phyloP scores from a whole-genome alignment of 2,113 vertebrate species.

The Syrrhaptes paradoxus region DNA sequence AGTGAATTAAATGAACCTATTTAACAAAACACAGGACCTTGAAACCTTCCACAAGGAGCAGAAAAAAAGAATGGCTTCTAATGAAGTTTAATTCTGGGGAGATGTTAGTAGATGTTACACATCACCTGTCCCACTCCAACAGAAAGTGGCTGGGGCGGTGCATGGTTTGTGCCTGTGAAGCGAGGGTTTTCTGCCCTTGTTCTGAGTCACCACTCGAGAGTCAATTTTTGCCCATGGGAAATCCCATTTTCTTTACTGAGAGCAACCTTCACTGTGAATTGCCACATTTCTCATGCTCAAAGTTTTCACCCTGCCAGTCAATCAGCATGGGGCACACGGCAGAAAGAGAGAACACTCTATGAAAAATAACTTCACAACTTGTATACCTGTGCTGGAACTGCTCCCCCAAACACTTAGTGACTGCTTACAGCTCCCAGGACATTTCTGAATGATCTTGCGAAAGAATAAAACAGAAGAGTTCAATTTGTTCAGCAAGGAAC shows the following conservation, averaged over 20 bases:
- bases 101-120: neutral
- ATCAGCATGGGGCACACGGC: neutral
- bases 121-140: neutral
- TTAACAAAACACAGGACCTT: neutral
- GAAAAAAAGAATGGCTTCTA: neutral
- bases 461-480: neutral
- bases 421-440: neutral
- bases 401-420: neutral
- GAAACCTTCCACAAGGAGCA: neutral
- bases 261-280: neutral
- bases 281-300: neutral
- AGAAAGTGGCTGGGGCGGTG: neutral
- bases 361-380: neutral
- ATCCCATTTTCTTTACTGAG: neutral
- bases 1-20: neutral
- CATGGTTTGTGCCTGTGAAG: neutral
- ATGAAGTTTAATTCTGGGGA: neutral
- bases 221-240: neutral
- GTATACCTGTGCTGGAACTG: neutral
- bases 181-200: neutral
- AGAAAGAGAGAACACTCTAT: neutral
- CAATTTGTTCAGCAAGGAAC: neutral
- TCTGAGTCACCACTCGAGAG: fast-evolving
- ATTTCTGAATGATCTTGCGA: neutral
- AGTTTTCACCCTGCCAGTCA: neutral